Base-by-base conservation (phyloP, 1,140 invertebrate species). In the Cecropterus lyciades region DNA sequence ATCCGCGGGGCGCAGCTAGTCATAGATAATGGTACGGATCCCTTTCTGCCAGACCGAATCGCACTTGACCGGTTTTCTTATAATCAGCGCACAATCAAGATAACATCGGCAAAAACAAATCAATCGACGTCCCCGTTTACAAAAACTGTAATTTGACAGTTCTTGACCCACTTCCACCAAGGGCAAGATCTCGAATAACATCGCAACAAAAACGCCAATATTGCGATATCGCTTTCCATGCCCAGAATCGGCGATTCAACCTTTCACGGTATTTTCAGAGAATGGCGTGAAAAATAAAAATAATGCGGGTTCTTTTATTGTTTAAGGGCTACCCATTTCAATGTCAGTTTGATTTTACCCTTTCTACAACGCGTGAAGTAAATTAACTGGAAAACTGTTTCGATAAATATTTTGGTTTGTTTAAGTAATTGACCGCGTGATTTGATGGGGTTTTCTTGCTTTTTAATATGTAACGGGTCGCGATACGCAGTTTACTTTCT, bases 351-450 rank as follows among this genome's bases (percentile, higher is more conserved):
- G n/a, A n/a, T n/a, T 3, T 6, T 10, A 43, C 13, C 24, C 24
- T 20, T 9, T 16, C 16, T 33, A 14, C 0, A 27, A n/a, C 15
- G 16, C 15, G 13, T n/a, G n/a, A n/a, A 42, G 55, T 45, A 59
- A 59, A 59, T 14, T 59, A 59, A 48, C 24, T 49, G 45, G 57
- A 60, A 60, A 60, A 60, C 27, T 37, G 57, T 60, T 60, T 49
- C 45, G 43, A 60, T 60, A 60, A 60, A 60, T 60, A 60, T 60
- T 62, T 49, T 24, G 1, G 14, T 15, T 37, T n/a, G n/a, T n/a
- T 45, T 40, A 49, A 1, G 57, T 62, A 62, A 62, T 49, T 49
- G 45, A 49, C 43, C 30, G 57, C 46, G 30, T 62, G 57, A 62
- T 62, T 17, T 42, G 56, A 30, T 60, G 43, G 30, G 57, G 6